phyloP scores from a whole-genome alignment of 2,888 invertebrate species.

The Trissolcus japonicus region DNA sequence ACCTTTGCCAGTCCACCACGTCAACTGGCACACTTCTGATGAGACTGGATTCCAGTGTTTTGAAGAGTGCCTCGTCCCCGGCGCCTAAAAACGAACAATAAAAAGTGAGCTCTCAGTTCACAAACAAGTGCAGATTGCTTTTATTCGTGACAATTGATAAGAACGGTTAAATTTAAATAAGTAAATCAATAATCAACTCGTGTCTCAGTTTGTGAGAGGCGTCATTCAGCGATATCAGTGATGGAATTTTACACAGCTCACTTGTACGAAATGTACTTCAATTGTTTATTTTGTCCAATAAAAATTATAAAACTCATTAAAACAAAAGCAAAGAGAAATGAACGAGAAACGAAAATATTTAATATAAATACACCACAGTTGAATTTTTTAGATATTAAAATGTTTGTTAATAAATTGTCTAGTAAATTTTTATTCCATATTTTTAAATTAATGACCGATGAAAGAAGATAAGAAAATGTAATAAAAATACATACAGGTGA shows the following conservation, averaged over 20 bases:
- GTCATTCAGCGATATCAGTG: no score
- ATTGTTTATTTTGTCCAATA: no score
- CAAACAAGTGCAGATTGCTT: neutral
- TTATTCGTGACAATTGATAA: no score
- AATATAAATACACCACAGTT: no score
- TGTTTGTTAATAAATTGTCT: no score
- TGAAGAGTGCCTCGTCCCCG: constrained; percentile 90
- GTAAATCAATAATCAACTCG: neutral
- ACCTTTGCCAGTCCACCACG: constrained; percentile 93
- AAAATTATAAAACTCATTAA: no score
- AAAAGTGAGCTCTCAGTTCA: neutral
- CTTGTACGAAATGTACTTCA: no score
- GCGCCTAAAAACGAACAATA: constrained; percentile 80
- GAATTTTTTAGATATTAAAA: no score
- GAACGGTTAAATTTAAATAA: constrained; percentile 2
- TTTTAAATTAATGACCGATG: no score
- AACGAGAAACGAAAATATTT: no score
- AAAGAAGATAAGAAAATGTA: neutral
- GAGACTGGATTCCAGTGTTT: constrained; percentile 86
- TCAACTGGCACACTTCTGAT: constrained; percentile 90
- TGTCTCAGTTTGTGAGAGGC: no score
- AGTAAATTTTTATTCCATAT: no score
- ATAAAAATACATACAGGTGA: constrained; percentile 82
- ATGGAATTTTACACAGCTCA: neutral
- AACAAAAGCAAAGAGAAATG: constrained; percentile 1